Percentiles rank a stretch among this genome's conserved stretches.
These are phyloP conservation scores for Naja naja DNA, from an alignment of 2,113 vertebrate genomes.

Conservation along the genomic window DNA sequence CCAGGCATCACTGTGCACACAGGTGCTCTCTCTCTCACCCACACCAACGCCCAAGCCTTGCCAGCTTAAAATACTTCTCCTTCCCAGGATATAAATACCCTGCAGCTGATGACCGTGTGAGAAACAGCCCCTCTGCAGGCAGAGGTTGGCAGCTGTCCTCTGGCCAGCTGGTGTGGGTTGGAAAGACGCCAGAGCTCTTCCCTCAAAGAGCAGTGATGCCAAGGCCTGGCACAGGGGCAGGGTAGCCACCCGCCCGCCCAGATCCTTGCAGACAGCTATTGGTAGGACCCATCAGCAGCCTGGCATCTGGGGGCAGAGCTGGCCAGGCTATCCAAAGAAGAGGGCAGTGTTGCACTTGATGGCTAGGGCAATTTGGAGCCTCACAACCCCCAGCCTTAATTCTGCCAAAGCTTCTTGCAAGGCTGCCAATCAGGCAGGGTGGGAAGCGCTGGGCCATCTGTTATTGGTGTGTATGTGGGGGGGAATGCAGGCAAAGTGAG, in stretches of 20 bases:
- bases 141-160: neutral
- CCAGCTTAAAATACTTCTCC: neutral
- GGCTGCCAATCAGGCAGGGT: neutral
- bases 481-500: neutral
- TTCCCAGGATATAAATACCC: neutral
- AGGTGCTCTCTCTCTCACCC: neutral
- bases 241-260: neutral
- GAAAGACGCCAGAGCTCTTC: neutral
- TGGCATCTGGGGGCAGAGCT: neutral
- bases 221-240: neutral
- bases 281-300: neutral
- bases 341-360: neutral
- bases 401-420: neutral
- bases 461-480: neutral
- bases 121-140: slow-evolving; percentile 5
- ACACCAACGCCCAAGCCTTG: neutral
- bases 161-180: neutral
- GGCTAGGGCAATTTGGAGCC: neutral
- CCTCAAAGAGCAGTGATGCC: neutral
- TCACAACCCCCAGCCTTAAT: neutral
- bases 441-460: neutral
- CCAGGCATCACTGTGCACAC: neutral
- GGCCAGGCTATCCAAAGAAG: neutral
- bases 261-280: neutral
- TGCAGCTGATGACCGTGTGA: slow-evolving; percentile 3